Evolutionary conservation across 2,888 invertebrate species (phyloP).

Genomic region (Candidula unifasciata): DNA sequence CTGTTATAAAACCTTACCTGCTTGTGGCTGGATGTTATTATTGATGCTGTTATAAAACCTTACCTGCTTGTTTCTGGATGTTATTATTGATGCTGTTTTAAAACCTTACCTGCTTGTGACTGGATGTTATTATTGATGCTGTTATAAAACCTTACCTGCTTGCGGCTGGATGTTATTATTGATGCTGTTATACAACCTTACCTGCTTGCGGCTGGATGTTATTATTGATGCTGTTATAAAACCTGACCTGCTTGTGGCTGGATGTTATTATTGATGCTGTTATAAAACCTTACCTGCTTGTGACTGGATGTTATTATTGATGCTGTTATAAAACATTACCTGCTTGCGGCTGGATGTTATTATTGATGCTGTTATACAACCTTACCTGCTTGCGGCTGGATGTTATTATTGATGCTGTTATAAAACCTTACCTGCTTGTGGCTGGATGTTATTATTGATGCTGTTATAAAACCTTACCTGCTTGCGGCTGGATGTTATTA

Average conservation of each 20-base stretch:
- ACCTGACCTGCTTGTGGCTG: constrained; percentile 32
- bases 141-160: constrained; percentile 33
- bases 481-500: constrained; percentile 12
- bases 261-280: constrained; percentile 33
- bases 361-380: constrained; percentile 31
- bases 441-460: constrained; percentile 25
- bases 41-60: constrained; percentile 34
- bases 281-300: constrained; percentile 34
- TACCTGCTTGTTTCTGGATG: constrained; percentile 25
- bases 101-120: constrained; percentile 27
- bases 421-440: constrained; percentile 29
- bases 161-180: constrained; percentile 30
- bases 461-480: constrained; percentile 40
- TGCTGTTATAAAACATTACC: constrained; percentile 35
- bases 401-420: constrained; percentile 39
- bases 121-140: constrained; percentile 31
- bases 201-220: constrained; percentile 28
- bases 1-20: constrained; percentile 40
- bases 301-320: constrained; percentile 21
- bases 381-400: constrained; percentile 31
- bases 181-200: constrained; percentile 25
- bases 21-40: constrained; percentile 13
- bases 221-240: constrained; percentile 37
- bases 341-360: constrained; percentile 21
- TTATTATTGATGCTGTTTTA: constrained; percentile 39